Percentiles rank a stretch among this genome's conserved stretches.
Evolutionary conservation across 2,113 vertebrate species (phyloP).

Genomic region (Chrysochloris asiatica): DNA sequence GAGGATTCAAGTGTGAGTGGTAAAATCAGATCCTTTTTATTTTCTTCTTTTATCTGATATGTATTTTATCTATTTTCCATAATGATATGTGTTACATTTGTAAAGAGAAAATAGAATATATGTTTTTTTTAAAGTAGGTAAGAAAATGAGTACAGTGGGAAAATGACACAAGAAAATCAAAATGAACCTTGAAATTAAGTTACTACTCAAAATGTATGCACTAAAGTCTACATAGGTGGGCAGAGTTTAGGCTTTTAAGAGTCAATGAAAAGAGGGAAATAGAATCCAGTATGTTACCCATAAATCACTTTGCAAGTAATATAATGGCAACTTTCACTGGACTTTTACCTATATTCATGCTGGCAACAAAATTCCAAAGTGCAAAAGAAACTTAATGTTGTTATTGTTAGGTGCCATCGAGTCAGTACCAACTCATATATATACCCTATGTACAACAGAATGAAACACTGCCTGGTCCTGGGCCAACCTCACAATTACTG

Average conservation of each 20-base stretch:
- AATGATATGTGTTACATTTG: slow-evolving; percentile 1
- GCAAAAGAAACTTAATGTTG: slow-evolving; percentile 18
- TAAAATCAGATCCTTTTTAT: neutral
- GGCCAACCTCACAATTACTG: too few species aligned
- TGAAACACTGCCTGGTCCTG: too few species aligned
- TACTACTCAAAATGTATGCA: neutral
- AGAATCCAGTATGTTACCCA: neutral
- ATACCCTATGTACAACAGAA: too few species aligned
- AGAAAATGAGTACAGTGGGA: slow-evolving; percentile 15
- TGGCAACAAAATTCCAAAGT: neutral
- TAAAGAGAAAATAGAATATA: slow-evolving; percentile 22
- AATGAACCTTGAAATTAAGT: slow-evolving; percentile 33
- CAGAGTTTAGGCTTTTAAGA: neutral
- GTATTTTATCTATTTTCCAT: slow-evolving; percentile 36
- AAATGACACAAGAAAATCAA: slow-evolving; percentile 5
- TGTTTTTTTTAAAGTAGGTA: neutral
- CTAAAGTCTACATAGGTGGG: neutral
- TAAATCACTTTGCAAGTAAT: slow-evolving; percentile 8
- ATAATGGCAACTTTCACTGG: neutral
- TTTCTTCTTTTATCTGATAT: slow-evolving; percentile 21
- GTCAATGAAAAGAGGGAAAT: neutral
- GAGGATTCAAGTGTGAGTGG: slow-evolving; percentile 1
- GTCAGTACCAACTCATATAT: too few species aligned
- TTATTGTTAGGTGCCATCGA: too few species aligned
- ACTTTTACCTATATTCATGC: neutral